A percentile compares a stretch with the other conserved stretches of the same genome.
Conservation (phyloP, 2,113 vertebrate genomes). For the Chaetops frenatus region DNA sequence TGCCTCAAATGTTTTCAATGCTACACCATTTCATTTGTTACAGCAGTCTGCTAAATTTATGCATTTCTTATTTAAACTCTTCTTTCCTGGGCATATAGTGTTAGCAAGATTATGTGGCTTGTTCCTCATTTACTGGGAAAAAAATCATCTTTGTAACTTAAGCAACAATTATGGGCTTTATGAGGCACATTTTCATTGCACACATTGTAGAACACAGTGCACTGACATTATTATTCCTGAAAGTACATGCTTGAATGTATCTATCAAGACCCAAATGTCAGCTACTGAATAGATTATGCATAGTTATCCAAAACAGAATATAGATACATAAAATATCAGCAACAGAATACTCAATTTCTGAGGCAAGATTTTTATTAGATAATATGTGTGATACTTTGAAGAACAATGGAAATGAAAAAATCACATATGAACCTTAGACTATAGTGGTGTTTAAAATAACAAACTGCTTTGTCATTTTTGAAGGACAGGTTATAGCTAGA, state of each 20-base stretch:
- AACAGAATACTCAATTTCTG: conserved; percentile 43
- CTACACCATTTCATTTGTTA: conserved; percentile 76
- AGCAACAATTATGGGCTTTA: conserved; percentile 53
- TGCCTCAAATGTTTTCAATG: conserved; percentile 78
- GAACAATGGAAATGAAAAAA: conserved; percentile 19
- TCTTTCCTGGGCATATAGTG: conserved; percentile 70
- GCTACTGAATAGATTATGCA: conserved; percentile 49
- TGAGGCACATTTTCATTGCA: conserved; percentile 58
- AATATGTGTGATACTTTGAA: conserved; percentile 19
- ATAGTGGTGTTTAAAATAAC: neutral
- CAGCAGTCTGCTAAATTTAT: conserved; percentile 75
- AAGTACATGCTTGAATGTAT: conserved; percentile 61
- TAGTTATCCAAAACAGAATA: conserved; percentile 55
- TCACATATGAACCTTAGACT: neutral
- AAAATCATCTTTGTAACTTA: conserved; percentile 68
- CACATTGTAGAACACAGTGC: conserved; percentile 45
- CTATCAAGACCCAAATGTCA: conserved; percentile 66
- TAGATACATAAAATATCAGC: conserved; percentile 51
- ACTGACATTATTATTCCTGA: conserved; percentile 46
- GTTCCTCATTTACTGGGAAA: conserved; percentile 62
- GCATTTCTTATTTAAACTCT: conserved; percentile 79
- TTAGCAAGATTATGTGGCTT: conserved; percentile 66
- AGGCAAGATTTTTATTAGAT: conserved; percentile 54
- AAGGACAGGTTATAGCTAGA: neutral
- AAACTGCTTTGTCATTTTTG: neutral